A percentile compares a stretch with the other conserved stretches of the same genome.
These are phyloP conservation scores for Zoanthus gigantus DNA, from an alignment of 92 coral and sea anemone species.

Conservation along the genomic window DNA sequence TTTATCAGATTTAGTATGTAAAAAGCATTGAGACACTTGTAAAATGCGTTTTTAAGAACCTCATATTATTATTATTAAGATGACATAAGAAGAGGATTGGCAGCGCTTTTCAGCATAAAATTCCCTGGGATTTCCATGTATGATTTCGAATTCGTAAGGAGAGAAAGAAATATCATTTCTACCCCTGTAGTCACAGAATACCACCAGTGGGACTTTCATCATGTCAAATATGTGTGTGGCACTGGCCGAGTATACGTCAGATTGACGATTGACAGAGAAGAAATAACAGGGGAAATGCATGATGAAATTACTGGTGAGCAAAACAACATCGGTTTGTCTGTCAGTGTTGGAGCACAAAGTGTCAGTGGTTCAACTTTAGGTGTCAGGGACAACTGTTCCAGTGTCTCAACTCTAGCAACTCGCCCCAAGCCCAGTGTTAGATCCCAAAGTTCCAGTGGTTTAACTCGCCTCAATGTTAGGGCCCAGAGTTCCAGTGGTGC, in stretches of 20 bases:
- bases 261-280: constrained; percentile 27
- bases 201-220: constrained; percentile 61
- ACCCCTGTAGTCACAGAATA: constrained; percentile 49
- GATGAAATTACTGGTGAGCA: constrained; percentile 18
- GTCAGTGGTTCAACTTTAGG: constrained; percentile 32
- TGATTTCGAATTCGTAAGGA: constrained; percentile 53
- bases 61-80: no score
- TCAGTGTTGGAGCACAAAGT: constrained; percentile 30
- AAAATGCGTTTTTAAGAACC: no score
- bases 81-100: constrained; percentile 53
- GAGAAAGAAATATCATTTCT: constrained; percentile 53
- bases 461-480: constrained; percentile 17
- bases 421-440: constrained; percentile 28
- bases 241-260: constrained; percentile 52
- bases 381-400: constrained; percentile 32
- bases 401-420: constrained; percentile 23
- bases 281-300: constrained; percentile 24
- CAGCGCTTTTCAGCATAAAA: constrained; percentile 40
- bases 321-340: constrained; percentile 23
- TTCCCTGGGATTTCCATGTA: constrained; percentile 11
- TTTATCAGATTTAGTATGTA: no score
- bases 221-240: constrained; percentile 67
- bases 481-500: constrained; percentile 15
- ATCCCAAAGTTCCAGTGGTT: constrained; percentile 20
- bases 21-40: no score